These are phyloP conservation scores for Macroramphosus scolopax DNA, from an alignment of 2,797 vertebrate species.

Conservation along the genomic window DNA sequence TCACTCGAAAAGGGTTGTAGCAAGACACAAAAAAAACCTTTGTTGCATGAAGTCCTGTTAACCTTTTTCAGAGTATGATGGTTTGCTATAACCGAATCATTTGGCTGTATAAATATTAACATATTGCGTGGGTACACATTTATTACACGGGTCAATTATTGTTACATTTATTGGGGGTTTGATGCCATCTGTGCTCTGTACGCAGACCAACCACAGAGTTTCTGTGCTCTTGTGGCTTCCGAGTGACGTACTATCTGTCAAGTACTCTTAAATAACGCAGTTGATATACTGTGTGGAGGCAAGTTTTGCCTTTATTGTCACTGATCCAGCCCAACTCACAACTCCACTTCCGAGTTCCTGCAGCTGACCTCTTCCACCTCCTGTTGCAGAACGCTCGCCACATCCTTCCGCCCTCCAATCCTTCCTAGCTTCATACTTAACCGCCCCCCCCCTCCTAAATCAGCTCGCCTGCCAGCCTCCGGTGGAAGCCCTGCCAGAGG, in stretches of 20 bases:
- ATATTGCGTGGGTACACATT: too few species aligned
- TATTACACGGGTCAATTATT: too few species aligned
- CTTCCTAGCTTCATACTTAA: slow-evolving; percentile 31
- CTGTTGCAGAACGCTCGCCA: slow-evolving; percentile 59
- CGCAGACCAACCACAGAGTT: slow-evolving; percentile 5
- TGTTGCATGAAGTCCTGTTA: background rate
- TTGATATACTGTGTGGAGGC: slow-evolving; percentile 43
- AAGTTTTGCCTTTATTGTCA: slow-evolving; percentile 48
- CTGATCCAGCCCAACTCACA: slow-evolving; percentile 51
- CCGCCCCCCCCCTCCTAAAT: slow-evolving; percentile 1
- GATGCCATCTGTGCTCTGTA: slow-evolving; percentile 9
- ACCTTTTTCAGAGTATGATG: too few species aligned
- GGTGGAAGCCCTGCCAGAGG: slow-evolving; percentile 67
- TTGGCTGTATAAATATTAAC: too few species aligned
- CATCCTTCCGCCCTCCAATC: slow-evolving; percentile 73
- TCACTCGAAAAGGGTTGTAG: too few species aligned
- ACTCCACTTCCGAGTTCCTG: slow-evolving; percentile 72
- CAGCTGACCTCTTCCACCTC: slow-evolving; percentile 75
- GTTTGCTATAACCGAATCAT: too few species aligned
- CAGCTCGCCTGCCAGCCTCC: slow-evolving; percentile 65
- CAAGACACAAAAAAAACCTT: too few species aligned
- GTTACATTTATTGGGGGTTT: too few species aligned
- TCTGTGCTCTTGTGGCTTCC: slow-evolving; percentile 40
- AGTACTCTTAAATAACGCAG: slow-evolving; percentile 24
- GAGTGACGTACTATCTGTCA: slow-evolving; percentile 31